Percentiles rank a stretch among this genome's conserved stretches.
These are phyloP conservation scores for Solea solea DNA, from an alignment of 2,113 vertebrate genomes.

Conservation along the genomic window DNA sequence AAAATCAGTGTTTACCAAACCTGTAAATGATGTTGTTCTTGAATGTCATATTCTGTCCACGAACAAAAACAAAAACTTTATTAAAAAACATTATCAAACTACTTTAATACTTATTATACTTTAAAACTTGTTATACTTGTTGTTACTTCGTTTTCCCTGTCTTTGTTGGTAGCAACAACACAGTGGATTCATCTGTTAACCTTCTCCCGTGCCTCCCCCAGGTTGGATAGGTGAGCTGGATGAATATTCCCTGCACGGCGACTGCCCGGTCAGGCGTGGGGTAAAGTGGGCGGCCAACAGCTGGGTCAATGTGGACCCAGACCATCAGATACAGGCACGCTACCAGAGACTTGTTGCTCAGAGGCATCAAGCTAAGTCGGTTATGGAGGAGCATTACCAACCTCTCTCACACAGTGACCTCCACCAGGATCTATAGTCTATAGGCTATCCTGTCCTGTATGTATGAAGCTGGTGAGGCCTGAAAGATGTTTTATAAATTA, in stretches of 20 bases:
- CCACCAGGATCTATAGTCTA: slow-evolving; percentile 75
- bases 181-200: neutral
- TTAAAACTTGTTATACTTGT: too few relatives aligned
- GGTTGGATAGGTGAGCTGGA: slow-evolving; percentile 97
- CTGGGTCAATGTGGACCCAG: slow-evolving; percentile 97
- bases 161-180: neutral
- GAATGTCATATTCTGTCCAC: too few relatives aligned
- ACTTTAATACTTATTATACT: too few relatives aligned
- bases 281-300: slow-evolving; percentile 96
- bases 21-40: too few relatives aligned
- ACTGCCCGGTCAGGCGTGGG: slow-evolving; percentile 90
- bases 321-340: slow-evolving; percentile 85
- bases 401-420: slow-evolving; percentile 73
- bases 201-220: slow-evolving; percentile 43
- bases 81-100: too few relatives aligned
- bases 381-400: slow-evolving; percentile 61
- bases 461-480: slow-evolving; percentile 1
- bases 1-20: too few relatives aligned
- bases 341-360: slow-evolving; percentile 92
- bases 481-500: slow-evolving; percentile 5
- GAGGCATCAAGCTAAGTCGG: slow-evolving; percentile 69
- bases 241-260: slow-evolving; percentile 93
- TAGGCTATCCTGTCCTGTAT: neutral
- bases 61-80: too few relatives aligned
- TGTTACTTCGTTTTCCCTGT: neutral